These are phyloP conservation scores for Pterobdella sp. DNA, from an alignment of 2,888 invertebrate species.

Conservation along the genomic window DNA sequence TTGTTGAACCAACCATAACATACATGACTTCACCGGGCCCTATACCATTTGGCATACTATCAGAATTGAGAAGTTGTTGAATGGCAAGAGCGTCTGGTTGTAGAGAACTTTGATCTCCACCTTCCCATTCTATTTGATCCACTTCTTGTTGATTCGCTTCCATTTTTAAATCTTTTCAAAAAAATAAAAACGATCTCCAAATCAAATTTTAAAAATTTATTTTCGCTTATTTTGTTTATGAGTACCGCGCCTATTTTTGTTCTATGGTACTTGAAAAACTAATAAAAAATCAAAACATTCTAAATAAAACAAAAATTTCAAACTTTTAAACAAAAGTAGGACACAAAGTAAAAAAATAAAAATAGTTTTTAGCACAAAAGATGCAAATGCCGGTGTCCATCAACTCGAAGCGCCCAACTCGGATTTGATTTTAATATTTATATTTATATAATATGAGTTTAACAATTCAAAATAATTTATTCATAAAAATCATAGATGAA, in stretches of 20 bases:
- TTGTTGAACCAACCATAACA: slow-evolving; percentile 26
- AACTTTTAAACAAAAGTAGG: too few relatives aligned
- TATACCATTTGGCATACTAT: slow-evolving; percentile 19
- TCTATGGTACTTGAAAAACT: too few relatives aligned
- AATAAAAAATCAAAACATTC: too few relatives aligned
- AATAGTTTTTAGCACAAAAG: too few relatives aligned
- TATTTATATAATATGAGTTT: too few relatives aligned
- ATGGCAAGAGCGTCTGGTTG: slow-evolving; percentile 21
- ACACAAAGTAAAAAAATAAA: too few relatives aligned
- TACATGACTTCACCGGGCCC: slow-evolving; percentile 30
- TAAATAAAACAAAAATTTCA: too few relatives aligned
- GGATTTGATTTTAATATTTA: too few relatives aligned
- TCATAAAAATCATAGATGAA: too few relatives aligned
- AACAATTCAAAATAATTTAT: too few relatives aligned
- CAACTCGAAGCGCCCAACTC: too few relatives aligned
- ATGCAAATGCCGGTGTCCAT: too few relatives aligned
- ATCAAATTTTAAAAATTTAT: background rate
- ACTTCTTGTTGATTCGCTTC: background rate
- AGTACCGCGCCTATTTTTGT: background rate
- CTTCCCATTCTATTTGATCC: slow-evolving; percentile 1
- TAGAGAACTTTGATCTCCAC: background rate
- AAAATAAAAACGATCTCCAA: background rate
- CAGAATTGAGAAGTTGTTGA: slow-evolving; percentile 21
- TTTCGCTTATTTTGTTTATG: background rate
- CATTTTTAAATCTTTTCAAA: background rate